A percentile compares a stretch with the other conserved stretches of the same genome.
Evolutionary conservation across 35 echinoderm and acorn worm genomes (phyloP).

Genomic region (Lytechinus pictus): DNA sequence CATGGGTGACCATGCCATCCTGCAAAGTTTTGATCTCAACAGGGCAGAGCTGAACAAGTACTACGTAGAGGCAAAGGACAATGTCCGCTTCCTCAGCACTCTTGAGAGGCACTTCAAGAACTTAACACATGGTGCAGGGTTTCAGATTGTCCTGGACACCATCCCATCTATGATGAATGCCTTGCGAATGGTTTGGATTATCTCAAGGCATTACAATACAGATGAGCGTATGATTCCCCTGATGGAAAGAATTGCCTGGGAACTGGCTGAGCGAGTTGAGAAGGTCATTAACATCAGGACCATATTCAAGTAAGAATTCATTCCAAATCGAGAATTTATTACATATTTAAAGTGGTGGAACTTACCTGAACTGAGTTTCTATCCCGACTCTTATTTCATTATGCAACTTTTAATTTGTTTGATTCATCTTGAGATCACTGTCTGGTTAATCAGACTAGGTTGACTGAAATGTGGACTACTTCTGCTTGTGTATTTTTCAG

Average conservation of each 20-base stretch:
- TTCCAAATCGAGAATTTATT: no score
- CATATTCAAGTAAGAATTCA: slow-evolving; percentile 90
- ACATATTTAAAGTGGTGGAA: no score
- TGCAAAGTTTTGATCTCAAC: slow-evolving; percentile 96
- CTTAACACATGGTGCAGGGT: slow-evolving; percentile 94
- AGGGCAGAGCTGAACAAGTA: slow-evolving; percentile 95
- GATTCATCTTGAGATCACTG: no score
- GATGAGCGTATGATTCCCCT: slow-evolving; percentile 99
- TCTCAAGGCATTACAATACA: slow-evolving; percentile 97
- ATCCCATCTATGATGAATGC: slow-evolving; percentile 99
- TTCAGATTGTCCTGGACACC: slow-evolving; percentile 94
- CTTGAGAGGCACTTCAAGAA: slow-evolving; percentile 99
- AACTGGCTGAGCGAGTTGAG: slow-evolving; percentile 94
- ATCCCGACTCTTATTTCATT: no score
- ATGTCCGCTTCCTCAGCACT: slow-evolving; percentile 95
- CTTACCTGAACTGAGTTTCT: no score
- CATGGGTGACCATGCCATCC: slow-evolving; percentile 89
- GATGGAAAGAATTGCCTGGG: slow-evolving; percentile 98
- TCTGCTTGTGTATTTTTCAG: slow-evolving; percentile 52
- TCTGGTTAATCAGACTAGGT: no score
- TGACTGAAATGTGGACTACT: no score
- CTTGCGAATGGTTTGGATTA: slow-evolving; percentile 98
- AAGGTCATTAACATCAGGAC: slow-evolving; percentile 99
- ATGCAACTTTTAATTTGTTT: no score
- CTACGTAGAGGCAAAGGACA: slow-evolving; percentile 97